phyloP scores from a whole-genome alignment of 2,797 vertebrate species.

The Neostethus bicornis region DNA sequence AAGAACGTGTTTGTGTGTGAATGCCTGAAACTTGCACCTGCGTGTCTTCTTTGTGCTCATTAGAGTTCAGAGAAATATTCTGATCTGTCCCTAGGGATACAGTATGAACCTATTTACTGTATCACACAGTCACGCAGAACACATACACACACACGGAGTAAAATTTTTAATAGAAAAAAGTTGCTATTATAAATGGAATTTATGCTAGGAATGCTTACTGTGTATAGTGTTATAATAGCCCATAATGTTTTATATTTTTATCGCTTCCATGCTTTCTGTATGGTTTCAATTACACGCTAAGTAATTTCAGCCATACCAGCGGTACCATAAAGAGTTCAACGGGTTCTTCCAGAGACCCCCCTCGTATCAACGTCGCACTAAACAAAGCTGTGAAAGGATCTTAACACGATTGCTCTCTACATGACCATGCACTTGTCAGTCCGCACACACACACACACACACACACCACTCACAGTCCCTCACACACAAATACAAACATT shows the following conservation, averaged over 20 bases:
- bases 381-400: conserved; percentile 71
- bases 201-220: conserved; percentile 1
- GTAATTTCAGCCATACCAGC: conserved; percentile 62
- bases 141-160: conserved; percentile 8
- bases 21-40: conserved; percentile 69
- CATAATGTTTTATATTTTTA: conserved; percentile 31
- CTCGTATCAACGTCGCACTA: conserved; percentile 57
- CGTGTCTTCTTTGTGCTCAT: conserved; percentile 54
- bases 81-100: conserved; percentile 49
- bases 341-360: conserved; percentile 61
- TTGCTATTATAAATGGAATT: conserved; percentile 7
- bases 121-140: background rate
- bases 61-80: conserved; percentile 56
- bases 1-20: conserved; percentile 39
- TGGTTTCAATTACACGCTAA: conserved; percentile 67
- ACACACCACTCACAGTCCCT: conserved; percentile 14
- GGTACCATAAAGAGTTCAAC: conserved; percentile 67
- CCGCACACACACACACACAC: background rate
- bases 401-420: conserved; percentile 62
- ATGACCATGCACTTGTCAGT: conserved; percentile 57
- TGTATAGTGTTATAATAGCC: conserved; percentile 16
- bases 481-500: conserved; percentile 35
- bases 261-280: conserved; percentile 30
- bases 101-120: conserved; percentile 49
- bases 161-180: conserved; percentile 10